A percentile compares a stretch with the other conserved stretches of the same genome.
These are phyloP conservation scores for Portunus trituberculatus DNA, from an alignment of 1,140 invertebrate genomes.

Conservation along the genomic window DNA sequence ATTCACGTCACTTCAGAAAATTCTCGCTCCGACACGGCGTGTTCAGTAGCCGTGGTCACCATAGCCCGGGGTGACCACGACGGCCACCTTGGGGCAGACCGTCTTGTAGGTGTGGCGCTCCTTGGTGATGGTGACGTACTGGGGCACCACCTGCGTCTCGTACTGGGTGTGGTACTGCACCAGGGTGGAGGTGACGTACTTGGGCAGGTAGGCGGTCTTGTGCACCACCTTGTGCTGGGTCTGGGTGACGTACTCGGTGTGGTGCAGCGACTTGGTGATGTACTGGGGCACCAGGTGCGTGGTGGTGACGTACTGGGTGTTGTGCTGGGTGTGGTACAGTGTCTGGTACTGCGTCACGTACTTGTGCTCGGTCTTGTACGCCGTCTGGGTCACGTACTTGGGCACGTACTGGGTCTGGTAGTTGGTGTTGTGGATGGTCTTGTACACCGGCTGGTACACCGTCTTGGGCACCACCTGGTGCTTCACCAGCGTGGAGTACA, in stretches of 20 bases:
- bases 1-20: too few species aligned
- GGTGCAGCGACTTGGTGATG: constrained; percentile 54
- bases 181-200: constrained; percentile 62
- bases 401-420: constrained; percentile 62
- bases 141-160: constrained; percentile 46
- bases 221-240: constrained; percentile 50
- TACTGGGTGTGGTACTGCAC: constrained; percentile 58
- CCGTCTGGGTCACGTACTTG: constrained; percentile 52
- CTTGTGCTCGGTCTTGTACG: constrained; percentile 51
- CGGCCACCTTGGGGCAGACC: constrained; percentile 33
- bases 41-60: background rate
- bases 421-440: constrained; percentile 49
- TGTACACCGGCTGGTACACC: constrained; percentile 45
- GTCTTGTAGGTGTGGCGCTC: constrained; percentile 50
- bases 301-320: constrained; percentile 52
- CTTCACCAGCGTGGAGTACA: constrained; percentile 55
- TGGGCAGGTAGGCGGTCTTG: constrained; percentile 56
- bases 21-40: too few species aligned
- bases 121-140: constrained; percentile 59
- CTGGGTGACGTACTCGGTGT: constrained; percentile 60
- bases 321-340: constrained; percentile 38
- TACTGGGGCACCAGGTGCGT: constrained; percentile 45
- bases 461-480: constrained; percentile 42
- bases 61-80: background rate
- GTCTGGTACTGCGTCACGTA: constrained; percentile 61